Base-by-base conservation (phyloP, 2,113 vertebrate species). In the Scatophagus argus region DNA sequence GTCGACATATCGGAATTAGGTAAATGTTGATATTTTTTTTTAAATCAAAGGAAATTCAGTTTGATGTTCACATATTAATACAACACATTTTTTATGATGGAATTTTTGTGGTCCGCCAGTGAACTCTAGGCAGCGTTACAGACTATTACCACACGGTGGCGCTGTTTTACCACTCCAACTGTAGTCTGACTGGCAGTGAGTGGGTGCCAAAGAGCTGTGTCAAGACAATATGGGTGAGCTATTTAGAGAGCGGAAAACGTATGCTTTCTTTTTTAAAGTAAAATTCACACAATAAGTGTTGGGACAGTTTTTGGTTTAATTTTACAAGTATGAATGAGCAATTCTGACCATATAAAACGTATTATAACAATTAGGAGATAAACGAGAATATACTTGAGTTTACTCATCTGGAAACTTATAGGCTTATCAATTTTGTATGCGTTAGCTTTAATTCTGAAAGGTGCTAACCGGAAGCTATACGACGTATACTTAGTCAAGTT, bases 381-480 rank as follows among this genome's bases (percentile, higher is more conserved):
- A 27, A 27, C 2, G 11, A 52, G 6, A 25, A n/a, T n/a, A n/a
- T n/a, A n/a, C n/a, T n/a, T n/a, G n/a, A n/a, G n/a, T n/a, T n/a
- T n/a, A n/a, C n/a, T n/a, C 16, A 43, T 41, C 21, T 63, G 3
- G 44, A 31, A 14, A 4, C 2, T 6, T 6, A 2, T 21, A 1
- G n/a, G 6, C 23, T 1, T 38, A 0, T 29, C 13, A 14, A 4
- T 16, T 29, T 29, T 51, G 19, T 27, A 6, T 5, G 21, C 0
- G 2, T n/a, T 1, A 6, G 6, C n/a, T 47, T 87, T 87, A 86
- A 80, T 86, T 86, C 8, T 34, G 73, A 80, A 84, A 73, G 17
- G 0, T 0, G 0, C 0, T 0, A 3, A 19, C 23, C 68, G 83
- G 89, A 84, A 0, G 47, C 55, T 0, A 0, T 0, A 0, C 4